Percentiles rank a stretch among this genome's conserved stretches.
phyloP scores from a whole-genome alignment of 1,140 invertebrate genomes.

The Hyles euphorbiae region DNA sequence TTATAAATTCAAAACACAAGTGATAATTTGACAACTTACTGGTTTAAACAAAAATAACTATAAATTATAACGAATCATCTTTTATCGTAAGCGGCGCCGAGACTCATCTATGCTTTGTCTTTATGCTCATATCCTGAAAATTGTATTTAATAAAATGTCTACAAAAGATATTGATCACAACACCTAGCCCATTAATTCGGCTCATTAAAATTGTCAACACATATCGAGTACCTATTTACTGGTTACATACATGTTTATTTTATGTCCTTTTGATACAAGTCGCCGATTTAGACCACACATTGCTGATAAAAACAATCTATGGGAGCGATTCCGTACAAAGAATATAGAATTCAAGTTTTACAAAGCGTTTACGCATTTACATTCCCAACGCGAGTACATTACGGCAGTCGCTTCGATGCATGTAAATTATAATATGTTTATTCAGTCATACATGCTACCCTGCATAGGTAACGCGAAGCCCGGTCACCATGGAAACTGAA shows the following conservation, averaged over 20 bases:
- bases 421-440: conserved; percentile 70
- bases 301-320: conserved; percentile 16
- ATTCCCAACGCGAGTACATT: conserved; percentile 66
- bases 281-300: background rate
- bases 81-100: no score
- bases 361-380: conserved; percentile 51
- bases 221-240: no score
- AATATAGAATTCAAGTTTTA: conserved; percentile 39
- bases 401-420: conserved; percentile 68
- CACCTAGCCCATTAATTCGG: no score
- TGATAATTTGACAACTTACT: conserved; percentile 13
- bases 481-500: conserved; percentile 15
- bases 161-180: no score
- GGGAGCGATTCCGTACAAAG: conserved; percentile 36
- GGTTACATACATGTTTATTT: background rate
- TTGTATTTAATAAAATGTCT: background rate
- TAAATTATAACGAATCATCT: no score
- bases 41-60: background rate
- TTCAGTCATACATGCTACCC: conserved; percentile 60
- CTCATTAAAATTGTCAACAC: no score
- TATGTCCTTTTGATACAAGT: background rate
- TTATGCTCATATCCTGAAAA: background rate
- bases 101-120: no score
- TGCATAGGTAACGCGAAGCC: conserved; percentile 58
- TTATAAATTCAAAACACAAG: conserved; percentile 14